A percentile compares a stretch with the other conserved stretches of the same genome.
phyloP scores from a whole-genome alignment of 1,140 invertebrate species.

The Palaemon carinicauda region DNA sequence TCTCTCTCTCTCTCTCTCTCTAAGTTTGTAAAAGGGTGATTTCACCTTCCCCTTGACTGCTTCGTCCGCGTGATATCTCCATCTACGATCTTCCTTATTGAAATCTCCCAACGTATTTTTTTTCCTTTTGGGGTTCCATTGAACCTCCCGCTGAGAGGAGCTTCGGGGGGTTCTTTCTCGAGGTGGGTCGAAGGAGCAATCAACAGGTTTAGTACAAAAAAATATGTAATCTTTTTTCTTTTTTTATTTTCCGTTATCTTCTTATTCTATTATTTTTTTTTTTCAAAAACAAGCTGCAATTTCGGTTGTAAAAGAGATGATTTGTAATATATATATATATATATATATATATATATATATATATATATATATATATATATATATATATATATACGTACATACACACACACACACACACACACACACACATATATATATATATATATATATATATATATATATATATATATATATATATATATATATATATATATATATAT shows the following conservation, averaged over 20 bases:
- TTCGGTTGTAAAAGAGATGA: no score
- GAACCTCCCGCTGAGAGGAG: not conserved
- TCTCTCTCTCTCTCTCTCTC: not conserved
- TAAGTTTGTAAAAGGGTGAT: not conserved
- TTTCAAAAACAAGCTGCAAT: not conserved
- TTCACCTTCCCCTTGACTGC: not conserved
- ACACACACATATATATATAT: no score
- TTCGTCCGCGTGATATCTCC: constrained; percentile 22
- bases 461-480: no score
- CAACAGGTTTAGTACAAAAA: not conserved
- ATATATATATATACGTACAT: no score
- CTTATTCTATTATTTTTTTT: no score
- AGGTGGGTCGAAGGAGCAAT: not conserved
- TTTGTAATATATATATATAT: no score
- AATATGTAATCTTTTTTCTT: not conserved
- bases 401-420: no score
- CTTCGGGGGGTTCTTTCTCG: not conserved
- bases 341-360: no score
- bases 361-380: no score
- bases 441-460: no score
- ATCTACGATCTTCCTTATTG: constrained; percentile 31
- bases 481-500: no score
- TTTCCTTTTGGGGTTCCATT: not conserved
- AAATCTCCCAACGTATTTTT: constrained; percentile 13
- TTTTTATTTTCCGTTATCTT: not conserved